These are phyloP conservation scores for Sminthurinus aureus DNA, from an alignment of 2,888 invertebrate genomes.

Conservation along the genomic window DNA sequence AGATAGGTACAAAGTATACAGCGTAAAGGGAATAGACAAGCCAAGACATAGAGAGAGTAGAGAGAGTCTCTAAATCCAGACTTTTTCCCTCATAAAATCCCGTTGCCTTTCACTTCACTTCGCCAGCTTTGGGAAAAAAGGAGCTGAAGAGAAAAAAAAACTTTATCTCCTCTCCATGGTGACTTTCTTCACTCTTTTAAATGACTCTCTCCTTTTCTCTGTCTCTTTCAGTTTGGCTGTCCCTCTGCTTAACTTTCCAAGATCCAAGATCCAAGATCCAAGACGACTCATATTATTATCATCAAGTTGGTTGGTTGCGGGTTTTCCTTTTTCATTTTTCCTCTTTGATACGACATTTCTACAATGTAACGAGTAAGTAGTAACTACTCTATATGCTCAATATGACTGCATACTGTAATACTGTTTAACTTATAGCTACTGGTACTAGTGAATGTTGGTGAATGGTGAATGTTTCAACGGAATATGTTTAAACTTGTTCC, in stretches of 20 bases:
- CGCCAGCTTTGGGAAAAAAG: slow-evolving; percentile 24
- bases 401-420: no score
- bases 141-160: slow-evolving; percentile 37
- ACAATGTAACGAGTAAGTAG: no score
- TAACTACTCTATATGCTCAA: no score
- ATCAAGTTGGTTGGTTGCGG: not conserved
- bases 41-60: no score
- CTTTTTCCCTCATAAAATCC: slow-evolving; percentile 40
- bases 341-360: no score
- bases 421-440: no score
- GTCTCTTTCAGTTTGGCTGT: not conserved
- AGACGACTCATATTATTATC: not conserved
- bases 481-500: no score
- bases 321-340: not conserved
- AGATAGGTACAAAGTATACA: no score
- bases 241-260: not conserved
- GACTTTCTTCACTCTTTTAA: slow-evolving; percentile 37
- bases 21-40: no score
- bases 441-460: no score
- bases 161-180: slow-evolving; percentile 27
- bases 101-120: slow-evolving; percentile 37
- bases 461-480: no score
- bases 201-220: not conserved
- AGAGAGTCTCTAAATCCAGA: slow-evolving; percentile 33
- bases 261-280: no score